Evolutionary conservation across 1,140 invertebrate genomes (phyloP).

Genomic region (Diprion similis): DNA sequence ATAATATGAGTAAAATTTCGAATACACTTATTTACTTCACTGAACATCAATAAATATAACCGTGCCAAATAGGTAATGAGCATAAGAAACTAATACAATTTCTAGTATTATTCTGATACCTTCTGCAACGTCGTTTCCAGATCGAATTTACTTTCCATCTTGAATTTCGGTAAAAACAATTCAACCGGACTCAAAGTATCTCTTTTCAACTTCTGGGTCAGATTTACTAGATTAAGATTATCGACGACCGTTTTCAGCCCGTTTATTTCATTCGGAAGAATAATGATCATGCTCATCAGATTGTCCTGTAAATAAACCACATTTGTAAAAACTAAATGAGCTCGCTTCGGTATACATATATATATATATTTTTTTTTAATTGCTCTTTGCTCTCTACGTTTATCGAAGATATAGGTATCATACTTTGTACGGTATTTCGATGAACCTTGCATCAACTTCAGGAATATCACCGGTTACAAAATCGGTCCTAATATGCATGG

Average conservation of each 20-base stretch:
- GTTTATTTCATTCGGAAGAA: conserved; percentile 65
- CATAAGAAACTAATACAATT: not conserved
- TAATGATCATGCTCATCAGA: conserved; percentile 65
- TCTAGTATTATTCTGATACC: conserved; percentile 44
- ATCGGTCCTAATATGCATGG: conserved; percentile 64
- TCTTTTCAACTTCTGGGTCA: conserved; percentile 29
- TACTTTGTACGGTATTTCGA: conserved; percentile 68
- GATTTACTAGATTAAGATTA: conserved; percentile 47
- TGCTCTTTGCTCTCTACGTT: too few species aligned
- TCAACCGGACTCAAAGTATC: conserved; percentile 17
- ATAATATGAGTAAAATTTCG: not conserved
- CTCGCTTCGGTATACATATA: not conserved
- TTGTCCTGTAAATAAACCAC: conserved; percentile 45
- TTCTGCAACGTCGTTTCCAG: conserved; percentile 48
- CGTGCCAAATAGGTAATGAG: too few species aligned
- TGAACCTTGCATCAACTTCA: conserved; percentile 59
- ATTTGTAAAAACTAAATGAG: conserved; percentile 8
- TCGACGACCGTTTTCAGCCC: conserved; percentile 58
- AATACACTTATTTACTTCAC: not conserved
- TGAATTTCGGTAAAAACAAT: conserved; percentile 56
- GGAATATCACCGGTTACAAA: conserved; percentile 61
- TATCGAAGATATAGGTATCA: conserved; percentile 9
- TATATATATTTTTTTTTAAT: too few species aligned
- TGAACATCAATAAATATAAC: conserved; percentile 19
- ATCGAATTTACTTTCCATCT: conserved; percentile 51